Base-by-base conservation (phyloP, 1,140 invertebrate species). In the Aphis gossypii region DNA sequence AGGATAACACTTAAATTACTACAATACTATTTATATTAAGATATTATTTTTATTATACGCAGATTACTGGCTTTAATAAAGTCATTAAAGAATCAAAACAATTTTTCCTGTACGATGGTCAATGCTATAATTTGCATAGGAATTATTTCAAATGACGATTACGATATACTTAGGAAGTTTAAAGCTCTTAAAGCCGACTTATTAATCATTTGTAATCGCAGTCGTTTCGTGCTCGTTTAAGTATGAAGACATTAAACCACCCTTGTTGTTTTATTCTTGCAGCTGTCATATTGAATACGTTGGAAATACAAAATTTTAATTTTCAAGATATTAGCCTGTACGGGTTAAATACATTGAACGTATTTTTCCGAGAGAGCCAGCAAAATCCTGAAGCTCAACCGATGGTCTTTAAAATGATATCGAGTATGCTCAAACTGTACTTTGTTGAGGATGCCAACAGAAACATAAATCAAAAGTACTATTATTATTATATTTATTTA, bases 151-250 rank as follows among this genome's bases (percentile, higher is more conserved):
- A 90, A 90, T 23, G 89, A 90, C 30, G 41, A 90, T 56, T n/a
- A 44, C 56, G 25, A 68, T 44, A n/a, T 60, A 2, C 89, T 90
- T 41, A 54, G 38, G 30, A 90, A 8, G 25, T 68, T 90, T 30
- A 90, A 90, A 25, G 1, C 38, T 1, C 25, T 90, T 1, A 90
- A 90, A 44, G 56, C 56, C 0, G 89, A 90, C 38, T 14, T 68
- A 23, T 30, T 90, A 41, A 90, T 90, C 44, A 90, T 30, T 44
- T 90, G 88, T 90, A 56, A 87, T 87, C 25, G 25, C 30, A 90
- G 54, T 38, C 1, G 8, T 9, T 18, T 54, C 35, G 18, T 89
- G 18, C 11, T 46, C 25, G 4, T 46, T 18, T 3, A 46, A 25
- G 4, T 30, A 30, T 5, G 9, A 11, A 46, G 0, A 21, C 1